Conservation (phyloP, 2,113 vertebrate genomes). For the Cyprinodon variegatus region DNA sequence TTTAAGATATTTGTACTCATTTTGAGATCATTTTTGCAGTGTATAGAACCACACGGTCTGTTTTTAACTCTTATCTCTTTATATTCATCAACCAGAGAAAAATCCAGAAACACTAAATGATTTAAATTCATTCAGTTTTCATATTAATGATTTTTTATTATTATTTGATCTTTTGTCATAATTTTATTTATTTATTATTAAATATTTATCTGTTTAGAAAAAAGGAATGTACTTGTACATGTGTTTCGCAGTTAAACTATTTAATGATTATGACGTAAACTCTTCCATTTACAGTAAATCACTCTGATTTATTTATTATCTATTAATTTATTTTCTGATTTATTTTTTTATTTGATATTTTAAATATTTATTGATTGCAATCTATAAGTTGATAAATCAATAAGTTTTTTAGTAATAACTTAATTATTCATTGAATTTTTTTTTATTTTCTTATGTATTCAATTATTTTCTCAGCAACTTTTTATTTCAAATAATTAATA, state of each 20-base stretch:
- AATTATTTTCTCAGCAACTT: neutral
- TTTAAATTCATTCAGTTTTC: too few species aligned
- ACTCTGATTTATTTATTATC: neutral
- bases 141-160: neutral
- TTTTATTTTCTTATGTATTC: neutral
- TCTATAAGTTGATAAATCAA: neutral
- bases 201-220: neutral
- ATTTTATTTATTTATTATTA: neutral
- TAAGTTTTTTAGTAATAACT: too few species aligned
- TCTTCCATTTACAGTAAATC: neutral
- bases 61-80: neutral
- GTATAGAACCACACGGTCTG: too few species aligned
- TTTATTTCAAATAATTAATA: neutral
- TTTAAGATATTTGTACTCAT: too few species aligned
- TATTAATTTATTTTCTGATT: neutral
- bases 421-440: neutral
- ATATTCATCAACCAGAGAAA: too few species aligned
- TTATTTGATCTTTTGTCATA: too few species aligned
- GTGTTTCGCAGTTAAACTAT: neutral
- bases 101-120: too few species aligned
- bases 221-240: neutral
- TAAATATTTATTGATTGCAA: neutral
- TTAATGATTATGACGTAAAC: neutral
- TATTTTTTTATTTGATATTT: neutral
- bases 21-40: too few species aligned